A percentile compares a stretch with the other conserved stretches of the same genome.
phyloP scores from a whole-genome alignment of 2,888 invertebrate genomes.

The Cabera pusaria region DNA sequence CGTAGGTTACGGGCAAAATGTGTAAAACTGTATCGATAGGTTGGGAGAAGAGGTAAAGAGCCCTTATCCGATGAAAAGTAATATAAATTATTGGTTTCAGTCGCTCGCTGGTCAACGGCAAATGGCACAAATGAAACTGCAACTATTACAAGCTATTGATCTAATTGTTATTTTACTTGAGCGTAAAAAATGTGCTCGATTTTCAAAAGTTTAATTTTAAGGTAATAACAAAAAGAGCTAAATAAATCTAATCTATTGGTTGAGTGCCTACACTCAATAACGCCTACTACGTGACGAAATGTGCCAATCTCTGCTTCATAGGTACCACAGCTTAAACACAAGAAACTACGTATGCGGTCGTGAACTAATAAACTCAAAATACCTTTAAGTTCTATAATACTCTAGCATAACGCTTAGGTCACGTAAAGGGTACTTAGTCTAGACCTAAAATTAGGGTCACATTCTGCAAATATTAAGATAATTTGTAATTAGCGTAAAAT shows the following conservation, averaged over 20 bases:
- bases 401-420: constrained; percentile 20
- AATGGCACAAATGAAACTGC: too few species aligned
- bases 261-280: constrained; percentile 25
- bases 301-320: constrained; percentile 15
- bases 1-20: too few species aligned
- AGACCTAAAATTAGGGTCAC: constrained; percentile 26
- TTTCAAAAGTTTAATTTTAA: constrained; percentile 23
- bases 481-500: constrained; percentile 25
- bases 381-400: too few species aligned
- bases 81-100: too few species aligned
- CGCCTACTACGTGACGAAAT: constrained; percentile 30
- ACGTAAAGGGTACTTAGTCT: constrained; percentile 30
- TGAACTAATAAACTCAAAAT: constrained; percentile 20
- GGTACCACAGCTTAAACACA: too few species aligned
- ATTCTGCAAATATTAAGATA: constrained; percentile 27
- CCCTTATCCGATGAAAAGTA: too few species aligned
- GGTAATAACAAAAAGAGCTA: constrained; percentile 16
- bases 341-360: constrained; percentile 3
- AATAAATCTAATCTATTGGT: constrained; percentile 31
- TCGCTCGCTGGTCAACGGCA: too few species aligned
- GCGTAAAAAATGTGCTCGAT: too few species aligned
- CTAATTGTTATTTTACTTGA: too few species aligned
- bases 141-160: too few species aligned
- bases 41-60: too few species aligned
- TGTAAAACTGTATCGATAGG: too few species aligned